These are phyloP conservation scores for Melangyna quadrimaculata DNA, from an alignment of 2,888 invertebrate genomes.

Conservation along the genomic window DNA sequence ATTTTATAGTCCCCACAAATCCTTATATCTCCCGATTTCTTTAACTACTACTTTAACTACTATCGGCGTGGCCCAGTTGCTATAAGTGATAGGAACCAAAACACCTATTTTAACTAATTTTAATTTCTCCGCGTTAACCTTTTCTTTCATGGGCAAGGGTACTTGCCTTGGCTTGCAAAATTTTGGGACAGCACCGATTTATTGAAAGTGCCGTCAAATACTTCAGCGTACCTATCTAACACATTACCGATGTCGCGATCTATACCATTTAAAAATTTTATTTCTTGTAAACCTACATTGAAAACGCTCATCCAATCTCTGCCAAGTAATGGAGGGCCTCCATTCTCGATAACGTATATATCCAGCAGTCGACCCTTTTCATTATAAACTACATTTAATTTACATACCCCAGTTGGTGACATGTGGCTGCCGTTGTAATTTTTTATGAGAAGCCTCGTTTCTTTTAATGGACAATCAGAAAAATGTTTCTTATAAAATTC, in stretches of 20 bases:
- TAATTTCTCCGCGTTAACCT: not conserved
- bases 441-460: too few relatives aligned
- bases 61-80: not conserved
- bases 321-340: not conserved
- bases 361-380: too few relatives aligned
- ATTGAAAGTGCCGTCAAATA: not conserved
- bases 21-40: not conserved
- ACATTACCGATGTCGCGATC: not conserved
- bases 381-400: too few relatives aligned
- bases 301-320: not conserved
- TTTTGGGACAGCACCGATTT: not conserved
- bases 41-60: too few relatives aligned
- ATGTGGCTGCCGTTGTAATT: too few relatives aligned
- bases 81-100: not conserved
- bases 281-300: not conserved
- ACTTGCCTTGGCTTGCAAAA: not conserved
- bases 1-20: conserved; percentile 47
- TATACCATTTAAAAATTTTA: not conserved
- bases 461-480: too few relatives aligned
- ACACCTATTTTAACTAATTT: not conserved
- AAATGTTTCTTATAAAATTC: too few relatives aligned
- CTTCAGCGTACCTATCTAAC: not conserved
- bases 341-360: too few relatives aligned
- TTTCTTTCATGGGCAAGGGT: not conserved
- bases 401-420: too few relatives aligned